Base-by-base conservation (phyloP, 2,113 vertebrate genomes). In the Muntiacus muntjak region DNA sequence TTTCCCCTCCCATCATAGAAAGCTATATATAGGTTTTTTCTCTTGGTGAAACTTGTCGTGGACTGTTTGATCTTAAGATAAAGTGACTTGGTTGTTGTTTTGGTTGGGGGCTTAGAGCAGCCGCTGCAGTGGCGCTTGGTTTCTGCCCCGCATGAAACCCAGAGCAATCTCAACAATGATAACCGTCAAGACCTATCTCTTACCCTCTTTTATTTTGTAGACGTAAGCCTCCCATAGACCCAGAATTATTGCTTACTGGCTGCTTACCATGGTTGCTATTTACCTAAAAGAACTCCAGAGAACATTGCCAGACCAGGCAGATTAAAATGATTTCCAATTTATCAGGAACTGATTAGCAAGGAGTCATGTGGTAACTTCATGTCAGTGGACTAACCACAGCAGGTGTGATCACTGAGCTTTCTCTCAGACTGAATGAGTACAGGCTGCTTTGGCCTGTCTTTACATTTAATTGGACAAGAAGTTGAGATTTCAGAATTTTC, bases 21-120 rank as follows among this genome's bases (percentile, higher is more conserved):
- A 96, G 47, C 47, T 26, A 78, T 14, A 81, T 26, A 78, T 14
- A 76, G 45, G 15, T 47, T 78, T 96, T 96, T 83, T 97, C 16
- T 95, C 7, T 93, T 94, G 4, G 5, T 87, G 25, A 96, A 95
- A 87, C 54, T 89, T 93, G 76, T 89, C 57, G 13, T 55, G 25
- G 36, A 84, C 1, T 94, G 23, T 95, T 94, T 96, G 43, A 81
- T 86, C 78, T 71, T 90, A n/a, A 96, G 26, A 91, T 87, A 58
- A 88, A 26, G 23, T 93, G 60, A 15, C 60, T 54, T 50, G 47
- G 67, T 89, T 36, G 30, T 78, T 40, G 36, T 50, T 91, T 86
- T 78, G 60, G 40, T 12, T 87, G 26, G 57, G 12, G 4, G 17
- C 28, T 89, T 55, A 15, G 15, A 15, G 50, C 62, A 64, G 12